These are phyloP conservation scores for Dendrolimus kikuchii DNA, from an alignment of 1,140 invertebrate genomes.

Conservation along the genomic window DNA sequence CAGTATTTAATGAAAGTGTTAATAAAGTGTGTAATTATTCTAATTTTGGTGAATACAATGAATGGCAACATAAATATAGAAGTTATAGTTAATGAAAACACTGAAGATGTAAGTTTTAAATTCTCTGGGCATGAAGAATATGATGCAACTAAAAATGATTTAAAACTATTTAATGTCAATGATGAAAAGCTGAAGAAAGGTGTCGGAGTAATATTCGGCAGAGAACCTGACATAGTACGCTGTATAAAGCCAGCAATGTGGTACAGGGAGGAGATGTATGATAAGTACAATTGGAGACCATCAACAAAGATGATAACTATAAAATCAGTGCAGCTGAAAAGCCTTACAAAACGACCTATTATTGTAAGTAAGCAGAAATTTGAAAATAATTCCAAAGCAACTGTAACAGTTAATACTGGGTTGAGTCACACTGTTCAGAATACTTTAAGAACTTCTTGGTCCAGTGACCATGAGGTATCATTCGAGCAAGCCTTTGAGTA, in stretches of 20 bases:
- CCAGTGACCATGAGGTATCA: constrained; percentile 25
- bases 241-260: constrained; percentile 46
- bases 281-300: constrained; percentile 43
- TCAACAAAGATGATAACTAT: constrained; percentile 31
- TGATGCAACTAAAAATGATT: constrained; percentile 20
- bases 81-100: constrained; percentile 7
- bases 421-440: constrained; percentile 49
- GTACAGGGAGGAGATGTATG: constrained; percentile 34
- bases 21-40: too few relatives aligned
- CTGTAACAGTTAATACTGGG: constrained; percentile 49
- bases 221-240: constrained; percentile 24
- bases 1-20: too few relatives aligned
- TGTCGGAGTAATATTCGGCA: constrained; percentile 19
- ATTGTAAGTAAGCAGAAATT: constrained; percentile 41
- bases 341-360: constrained; percentile 22
- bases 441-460: constrained; percentile 39
- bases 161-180: constrained; percentile 15
- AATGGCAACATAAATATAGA: constrained; percentile 18
- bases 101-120: constrained; percentile 13
- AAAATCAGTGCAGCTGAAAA: constrained; percentile 37
- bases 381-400: constrained; percentile 38
- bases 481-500: constrained; percentile 38
- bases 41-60: constrained; percentile 10
- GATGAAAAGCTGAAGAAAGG: constrained; percentile 23
- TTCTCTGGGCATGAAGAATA: constrained; percentile 16